Percentiles rank a stretch among this genome's conserved stretches.
phyloP scores from a whole-genome alignment of 2,888 invertebrate species.

The Limenitis camilla region DNA sequence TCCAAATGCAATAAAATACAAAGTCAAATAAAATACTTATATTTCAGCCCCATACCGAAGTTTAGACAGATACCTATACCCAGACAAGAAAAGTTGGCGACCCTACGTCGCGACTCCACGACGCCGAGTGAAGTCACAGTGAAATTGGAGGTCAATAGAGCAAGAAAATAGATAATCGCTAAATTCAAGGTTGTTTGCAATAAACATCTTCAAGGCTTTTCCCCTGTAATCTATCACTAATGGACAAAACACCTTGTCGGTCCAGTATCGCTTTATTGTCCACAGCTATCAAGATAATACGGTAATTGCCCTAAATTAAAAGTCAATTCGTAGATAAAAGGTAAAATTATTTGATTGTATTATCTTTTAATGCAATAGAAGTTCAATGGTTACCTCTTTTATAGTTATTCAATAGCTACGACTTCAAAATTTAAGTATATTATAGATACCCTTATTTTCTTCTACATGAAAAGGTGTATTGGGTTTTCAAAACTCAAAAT shows the following conservation, averaged over 20 bases:
- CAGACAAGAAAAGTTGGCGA: slow-evolving; percentile 30
- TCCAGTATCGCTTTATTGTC: not conserved
- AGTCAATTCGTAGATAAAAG: no score
- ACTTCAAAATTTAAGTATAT: no score
- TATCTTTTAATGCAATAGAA: no score
- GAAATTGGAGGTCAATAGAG: slow-evolving; percentile 48
- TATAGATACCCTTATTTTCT: no score
- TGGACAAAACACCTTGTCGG: not conserved
- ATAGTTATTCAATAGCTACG: no score
- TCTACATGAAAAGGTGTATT: no score
- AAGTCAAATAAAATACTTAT: not conserved
- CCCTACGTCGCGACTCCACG: slow-evolving; percentile 35
- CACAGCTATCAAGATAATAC: not conserved
- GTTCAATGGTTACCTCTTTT: no score
- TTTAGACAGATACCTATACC: slow-evolving; percentile 9
- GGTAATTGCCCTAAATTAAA: no score
- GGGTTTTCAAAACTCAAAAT: no score
- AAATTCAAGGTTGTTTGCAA: slow-evolving; percentile 41
- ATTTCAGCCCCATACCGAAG: slow-evolving; percentile 1
- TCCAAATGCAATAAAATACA: no score
- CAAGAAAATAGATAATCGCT: slow-evolving; percentile 32
- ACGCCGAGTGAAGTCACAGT: slow-evolving; percentile 51
- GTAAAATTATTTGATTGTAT: no score
- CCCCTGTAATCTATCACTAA: slow-evolving; percentile 1
- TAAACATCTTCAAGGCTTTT: slow-evolving; percentile 18